phyloP scores from a whole-genome alignment of 2,888 invertebrate genomes.

The Drosophila mercatorum region DNA sequence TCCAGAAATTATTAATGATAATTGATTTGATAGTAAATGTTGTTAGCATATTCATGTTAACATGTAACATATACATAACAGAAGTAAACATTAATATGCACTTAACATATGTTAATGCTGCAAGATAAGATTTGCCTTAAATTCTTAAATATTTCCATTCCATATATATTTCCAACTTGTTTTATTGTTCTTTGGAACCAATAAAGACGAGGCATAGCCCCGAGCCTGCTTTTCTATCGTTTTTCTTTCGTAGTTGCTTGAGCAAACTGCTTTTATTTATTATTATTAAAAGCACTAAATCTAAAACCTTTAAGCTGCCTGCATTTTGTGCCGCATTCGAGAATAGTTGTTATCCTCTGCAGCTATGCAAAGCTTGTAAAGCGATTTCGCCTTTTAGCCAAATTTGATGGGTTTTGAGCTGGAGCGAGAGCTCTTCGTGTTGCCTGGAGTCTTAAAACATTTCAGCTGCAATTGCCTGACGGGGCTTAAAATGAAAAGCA shows the following conservation, averaged over 20 bases:
- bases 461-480: slow-evolving; percentile 12
- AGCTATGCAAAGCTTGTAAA: not conserved
- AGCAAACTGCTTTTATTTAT: not conserved
- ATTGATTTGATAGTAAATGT: too few relatives aligned
- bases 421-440: not conserved
- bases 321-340: not conserved
- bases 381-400: slow-evolving; percentile 3
- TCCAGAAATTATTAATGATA: too few relatives aligned
- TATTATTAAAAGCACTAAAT: too few relatives aligned
- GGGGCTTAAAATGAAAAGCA: slow-evolving; percentile 7
- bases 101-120: too few relatives aligned
- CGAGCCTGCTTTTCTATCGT: not conserved
- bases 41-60: too few relatives aligned
- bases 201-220: not conserved
- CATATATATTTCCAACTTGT: not conserved
- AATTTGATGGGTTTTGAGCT: slow-evolving; percentile 2
- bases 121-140: too few relatives aligned
- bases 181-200: not conserved
- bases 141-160: too few relatives aligned
- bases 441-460: not conserved
- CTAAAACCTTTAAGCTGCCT: not conserved
- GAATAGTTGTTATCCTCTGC: not conserved
- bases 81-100: too few relatives aligned
- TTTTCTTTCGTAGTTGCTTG: not conserved
- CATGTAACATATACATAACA: too few relatives aligned